Evolutionary conservation across 2,797 vertebrate species (phyloP).

Genomic region (Vireo griseus): DNA sequence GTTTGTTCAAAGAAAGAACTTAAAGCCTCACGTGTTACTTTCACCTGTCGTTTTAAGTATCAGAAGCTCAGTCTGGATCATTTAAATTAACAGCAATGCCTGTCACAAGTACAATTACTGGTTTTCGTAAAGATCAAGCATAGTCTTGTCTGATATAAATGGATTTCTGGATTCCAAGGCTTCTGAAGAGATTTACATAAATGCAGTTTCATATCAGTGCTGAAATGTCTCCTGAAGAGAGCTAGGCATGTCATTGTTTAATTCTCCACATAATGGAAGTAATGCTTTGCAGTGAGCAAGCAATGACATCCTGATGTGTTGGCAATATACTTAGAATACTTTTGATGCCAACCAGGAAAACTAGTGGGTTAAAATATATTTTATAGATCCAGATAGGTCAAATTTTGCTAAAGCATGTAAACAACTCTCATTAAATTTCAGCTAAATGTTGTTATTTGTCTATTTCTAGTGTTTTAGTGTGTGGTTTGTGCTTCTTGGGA

Average conservation of each 20-base stretch:
- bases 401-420: neutral
- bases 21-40: neutral
- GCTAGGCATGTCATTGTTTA: conserved; percentile 13
- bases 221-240: neutral
- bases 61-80: conserved; percentile 13
- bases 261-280: conserved; percentile 39
- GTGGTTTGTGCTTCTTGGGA: neutral
- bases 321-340: conserved; percentile 17
- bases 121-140: conserved; percentile 5
- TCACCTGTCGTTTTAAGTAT: neutral
- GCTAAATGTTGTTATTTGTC: neutral
- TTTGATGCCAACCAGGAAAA: neutral
- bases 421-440: conserved; percentile 8
- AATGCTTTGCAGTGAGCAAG: conserved; percentile 39
- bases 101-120: neutral
- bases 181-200: neutral
- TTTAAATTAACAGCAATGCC: conserved; percentile 5
- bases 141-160: conserved; percentile 18
- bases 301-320: conserved; percentile 42
- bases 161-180: neutral
- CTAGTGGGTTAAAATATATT: neutral
- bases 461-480: neutral
- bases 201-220: neutral
- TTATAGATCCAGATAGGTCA: conserved; percentile 14
- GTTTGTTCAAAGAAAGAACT: neutral